These are phyloP conservation scores for Ciconia boyciana DNA, from an alignment of 2,113 vertebrate species.

Conservation along the genomic window DNA sequence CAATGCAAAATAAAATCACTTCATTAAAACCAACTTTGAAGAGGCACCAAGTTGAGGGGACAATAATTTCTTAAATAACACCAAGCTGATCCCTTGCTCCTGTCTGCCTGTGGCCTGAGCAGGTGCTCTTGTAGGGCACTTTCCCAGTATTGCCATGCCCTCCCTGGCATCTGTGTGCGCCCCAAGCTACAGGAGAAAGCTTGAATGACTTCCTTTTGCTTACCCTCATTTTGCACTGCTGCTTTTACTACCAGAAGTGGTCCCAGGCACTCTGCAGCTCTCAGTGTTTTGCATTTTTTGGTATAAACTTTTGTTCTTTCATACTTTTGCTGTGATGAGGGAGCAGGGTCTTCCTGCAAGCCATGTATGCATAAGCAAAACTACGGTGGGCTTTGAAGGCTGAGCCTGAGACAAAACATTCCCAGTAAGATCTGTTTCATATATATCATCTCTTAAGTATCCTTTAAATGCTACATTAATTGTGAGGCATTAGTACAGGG, in stretches of 20 bases:
- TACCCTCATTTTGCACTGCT: neutral
- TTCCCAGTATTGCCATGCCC: neutral
- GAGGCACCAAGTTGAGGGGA: neutral
- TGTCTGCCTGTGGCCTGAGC: neutral
- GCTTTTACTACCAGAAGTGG: neutral
- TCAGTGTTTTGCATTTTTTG: neutral
- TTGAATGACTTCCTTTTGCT: neutral
- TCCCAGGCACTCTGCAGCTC: neutral
- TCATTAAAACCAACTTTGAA: neutral
- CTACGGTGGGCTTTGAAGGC: neutral
- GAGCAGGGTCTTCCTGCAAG: neutral
- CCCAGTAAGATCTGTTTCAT: neutral
- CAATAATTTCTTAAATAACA: neutral
- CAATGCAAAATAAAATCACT: neutral
- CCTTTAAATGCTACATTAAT: conserved; percentile 28
- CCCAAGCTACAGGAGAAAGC: neutral
- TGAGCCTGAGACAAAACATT: neutral
- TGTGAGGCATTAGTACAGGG: neutral
- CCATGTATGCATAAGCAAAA: neutral
- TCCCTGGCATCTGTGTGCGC: neutral
- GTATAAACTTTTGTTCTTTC: neutral
- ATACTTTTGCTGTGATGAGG: neutral
- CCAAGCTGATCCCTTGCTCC: neutral
- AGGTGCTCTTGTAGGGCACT: neutral
- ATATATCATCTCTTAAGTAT: neutral